A percentile compares a stretch with the other conserved stretches of the same genome.
Evolutionary conservation across 2,797 vertebrate species (phyloP).

Genomic region (Kryptopterus vitreolus): DNA sequence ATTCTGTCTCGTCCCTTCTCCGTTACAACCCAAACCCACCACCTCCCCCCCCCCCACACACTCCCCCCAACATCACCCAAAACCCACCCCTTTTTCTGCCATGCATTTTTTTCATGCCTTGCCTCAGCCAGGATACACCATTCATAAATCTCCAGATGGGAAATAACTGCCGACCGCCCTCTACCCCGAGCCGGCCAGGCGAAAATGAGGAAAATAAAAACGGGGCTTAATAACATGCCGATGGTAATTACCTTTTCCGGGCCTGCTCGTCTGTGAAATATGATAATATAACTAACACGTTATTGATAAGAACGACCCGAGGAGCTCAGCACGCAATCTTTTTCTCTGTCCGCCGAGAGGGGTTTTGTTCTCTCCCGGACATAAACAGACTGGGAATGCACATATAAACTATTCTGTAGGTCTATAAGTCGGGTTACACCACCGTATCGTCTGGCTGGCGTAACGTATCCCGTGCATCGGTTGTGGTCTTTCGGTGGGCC

Average conservation of each 20-base stretch:
- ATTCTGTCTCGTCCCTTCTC: constrained; percentile 30
- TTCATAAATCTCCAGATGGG: constrained; percentile 55
- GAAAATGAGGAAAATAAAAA: constrained; percentile 58
- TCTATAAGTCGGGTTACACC: background rate
- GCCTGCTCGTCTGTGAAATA: constrained; percentile 57
- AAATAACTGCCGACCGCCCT: constrained; percentile 55
- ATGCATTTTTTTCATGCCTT: constrained; percentile 47
- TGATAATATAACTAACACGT: constrained; percentile 60
- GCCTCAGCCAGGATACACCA: constrained; percentile 29
- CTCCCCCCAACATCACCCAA: too few species aligned
- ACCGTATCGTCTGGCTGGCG: too few species aligned
- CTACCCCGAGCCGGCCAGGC: constrained; percentile 48
- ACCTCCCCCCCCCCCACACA: too few species aligned
- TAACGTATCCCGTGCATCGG: too few species aligned
- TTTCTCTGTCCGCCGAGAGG: background rate
- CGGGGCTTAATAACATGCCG: constrained; percentile 55
- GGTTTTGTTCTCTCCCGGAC: constrained; percentile 1
- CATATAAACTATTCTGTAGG: background rate
- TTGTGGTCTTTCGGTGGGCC: too few species aligned
- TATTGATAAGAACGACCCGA: constrained; percentile 54
- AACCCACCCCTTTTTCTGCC: constrained; percentile 5
- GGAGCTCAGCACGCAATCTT: constrained; percentile 36
- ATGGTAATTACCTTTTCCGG: constrained; percentile 60
- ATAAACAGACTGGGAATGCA: background rate
- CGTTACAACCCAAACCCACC: constrained; percentile 23